phyloP scores from a whole-genome alignment of 2,797 vertebrate species.

The Sebastes dallii region DNA sequence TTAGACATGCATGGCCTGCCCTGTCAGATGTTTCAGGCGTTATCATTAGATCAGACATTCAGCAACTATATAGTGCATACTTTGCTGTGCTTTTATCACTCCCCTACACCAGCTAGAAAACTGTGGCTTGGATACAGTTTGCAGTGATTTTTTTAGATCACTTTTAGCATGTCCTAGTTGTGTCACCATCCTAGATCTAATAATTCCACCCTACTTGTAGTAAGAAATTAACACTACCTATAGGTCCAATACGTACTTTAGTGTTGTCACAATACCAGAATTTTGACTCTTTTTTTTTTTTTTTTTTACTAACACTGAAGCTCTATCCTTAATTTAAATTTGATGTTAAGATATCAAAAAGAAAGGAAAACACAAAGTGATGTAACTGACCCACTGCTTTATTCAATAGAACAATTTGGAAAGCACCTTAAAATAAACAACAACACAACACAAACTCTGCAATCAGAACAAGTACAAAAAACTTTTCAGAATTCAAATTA shows the following conservation, averaged over 20 bases:
- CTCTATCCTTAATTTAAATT: neutral
- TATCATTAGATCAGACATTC: constrained; percentile 25
- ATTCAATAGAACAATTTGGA: neutral
- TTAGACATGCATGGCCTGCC: constrained; percentile 69
- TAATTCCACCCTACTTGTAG: constrained; percentile 62
- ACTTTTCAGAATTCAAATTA: neutral
- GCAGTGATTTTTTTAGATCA: constrained; percentile 21
- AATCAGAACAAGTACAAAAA: neutral
- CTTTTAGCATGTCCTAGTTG: constrained; percentile 39
- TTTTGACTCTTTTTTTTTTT: neutral
- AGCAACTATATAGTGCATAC: constrained; percentile 1
- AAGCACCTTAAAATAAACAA: neutral
- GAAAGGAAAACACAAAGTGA: neutral
- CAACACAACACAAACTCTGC: neutral
- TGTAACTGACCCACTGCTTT: neutral
- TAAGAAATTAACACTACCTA: constrained; percentile 53
- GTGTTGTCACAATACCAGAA: constrained; percentile 64
- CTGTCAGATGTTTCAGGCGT: constrained; percentile 53
- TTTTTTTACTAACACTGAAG: neutral
- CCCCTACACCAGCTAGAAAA: constrained; percentile 26
- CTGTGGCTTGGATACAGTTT: constrained; percentile 36
- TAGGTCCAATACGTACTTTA: neutral
- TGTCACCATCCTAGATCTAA: constrained; percentile 63
- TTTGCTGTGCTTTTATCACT: constrained; percentile 15
- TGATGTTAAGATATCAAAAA: neutral